Base-by-base conservation (phyloP, 2,888 invertebrate species). In the Trachelus tabidus region DNA sequence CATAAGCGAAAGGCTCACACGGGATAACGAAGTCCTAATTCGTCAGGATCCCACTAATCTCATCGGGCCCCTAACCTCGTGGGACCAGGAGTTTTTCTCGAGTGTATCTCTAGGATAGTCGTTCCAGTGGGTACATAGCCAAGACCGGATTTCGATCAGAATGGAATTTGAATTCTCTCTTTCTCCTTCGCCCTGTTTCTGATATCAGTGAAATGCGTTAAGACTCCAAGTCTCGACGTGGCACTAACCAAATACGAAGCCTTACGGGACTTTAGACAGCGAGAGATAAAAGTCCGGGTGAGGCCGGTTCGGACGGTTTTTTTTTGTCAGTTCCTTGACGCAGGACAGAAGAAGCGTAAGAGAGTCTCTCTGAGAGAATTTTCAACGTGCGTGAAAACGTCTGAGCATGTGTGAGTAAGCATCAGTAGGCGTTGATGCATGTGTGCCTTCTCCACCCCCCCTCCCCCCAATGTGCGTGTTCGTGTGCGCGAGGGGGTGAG, bases 401-500 rank as follows among this genome's bases (percentile, higher is more conserved):
- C 1, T 23, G 71, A 12, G 31, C 6, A 23, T 2, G 31, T 23
- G 12, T 71, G 31, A 33, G 71, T 34, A 23, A 15, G 71, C 12
- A 23, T 23, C 12, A 71, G 30, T 30, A n/a, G 69, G 69, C 6
- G 71, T 31, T 23, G 9, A 23, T 23, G 56, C 12, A 33, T 9
- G 33, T 23, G 23, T 34, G 71, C 3, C n/a, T n/a, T n/a, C n/a
- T n/a, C 11, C 34, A 1, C 34, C 35, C 35, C 35, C 35, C 35
- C 12, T 4, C 11, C 35, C 34, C 34, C 34, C 3, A 3, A 33
- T 3, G 4, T 4, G 9, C 9, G 31, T 31, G 12, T 34, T 4
- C 31, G 71, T 71, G 71, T 71, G 71, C 33, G 15, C 71, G 71
- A 71, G 71, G 71, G 71, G 71, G 71, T 33, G 71, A 71, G 71